Conservation (phyloP, 2,113 vertebrate genomes). For the Indicator indicator region DNA sequence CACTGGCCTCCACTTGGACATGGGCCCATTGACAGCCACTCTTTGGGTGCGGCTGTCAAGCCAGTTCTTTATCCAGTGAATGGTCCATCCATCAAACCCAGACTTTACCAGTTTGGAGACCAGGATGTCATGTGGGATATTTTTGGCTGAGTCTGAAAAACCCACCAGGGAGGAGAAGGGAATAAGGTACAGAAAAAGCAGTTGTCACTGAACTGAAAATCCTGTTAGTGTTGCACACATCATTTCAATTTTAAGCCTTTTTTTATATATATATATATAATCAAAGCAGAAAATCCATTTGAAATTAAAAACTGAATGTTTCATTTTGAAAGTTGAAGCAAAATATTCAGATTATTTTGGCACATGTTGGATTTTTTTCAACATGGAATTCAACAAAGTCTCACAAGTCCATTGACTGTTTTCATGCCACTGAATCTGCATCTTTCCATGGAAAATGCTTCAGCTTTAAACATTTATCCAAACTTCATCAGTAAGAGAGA, state of each 20-base stretch:
- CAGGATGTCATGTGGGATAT: background rate
- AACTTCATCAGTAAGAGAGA: constrained; percentile 26
- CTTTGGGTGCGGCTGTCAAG: too few relatives aligned
- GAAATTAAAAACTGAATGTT: constrained; percentile 24
- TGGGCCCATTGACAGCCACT: too few relatives aligned
- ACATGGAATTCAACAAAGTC: constrained; percentile 54
- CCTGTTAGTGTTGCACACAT: constrained; percentile 29
- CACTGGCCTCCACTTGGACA: too few relatives aligned
- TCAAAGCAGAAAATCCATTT: constrained; percentile 31
- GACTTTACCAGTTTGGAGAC: too few relatives aligned
- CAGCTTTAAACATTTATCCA: constrained; percentile 53
- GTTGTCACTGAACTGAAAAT: constrained; percentile 48
- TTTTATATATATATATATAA: background rate
- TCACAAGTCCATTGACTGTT: constrained; percentile 32
- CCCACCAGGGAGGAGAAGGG: background rate
- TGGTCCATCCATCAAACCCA: too few relatives aligned
- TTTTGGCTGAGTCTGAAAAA: constrained; percentile 51
- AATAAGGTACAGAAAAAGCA: constrained; percentile 42
- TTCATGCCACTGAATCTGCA: constrained; percentile 45
- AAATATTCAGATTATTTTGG: constrained; percentile 53
- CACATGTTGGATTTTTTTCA: constrained; percentile 29
- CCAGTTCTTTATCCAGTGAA: too few relatives aligned
- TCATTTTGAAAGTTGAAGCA: constrained; percentile 23
- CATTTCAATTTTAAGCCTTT: background rate
- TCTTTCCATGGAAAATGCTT: constrained; percentile 9